Conservation (phyloP, 2,113 vertebrate genomes). For the Callospermophilus lateralis region DNA sequence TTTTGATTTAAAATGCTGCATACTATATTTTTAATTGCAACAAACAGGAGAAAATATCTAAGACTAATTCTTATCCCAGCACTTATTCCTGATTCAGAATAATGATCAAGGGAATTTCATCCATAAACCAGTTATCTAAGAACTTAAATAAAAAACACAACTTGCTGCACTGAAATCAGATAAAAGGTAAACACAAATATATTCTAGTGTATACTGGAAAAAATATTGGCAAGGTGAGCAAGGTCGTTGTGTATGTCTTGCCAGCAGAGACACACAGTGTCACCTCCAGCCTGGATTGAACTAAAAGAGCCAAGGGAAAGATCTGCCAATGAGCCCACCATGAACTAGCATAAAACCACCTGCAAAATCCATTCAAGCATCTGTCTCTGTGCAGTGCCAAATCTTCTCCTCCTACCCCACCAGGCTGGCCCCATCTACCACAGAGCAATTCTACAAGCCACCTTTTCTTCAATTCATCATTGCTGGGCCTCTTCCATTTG, state of each 20-base stretch:
- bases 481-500: background rate
- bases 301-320: conserved; percentile 62
- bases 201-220: background rate
- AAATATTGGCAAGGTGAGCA: conserved; percentile 45
- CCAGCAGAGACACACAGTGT: conserved; percentile 63
- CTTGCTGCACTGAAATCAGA: background rate
- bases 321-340: conserved; percentile 76
- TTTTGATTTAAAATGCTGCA: conserved; percentile 6
- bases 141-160: background rate
- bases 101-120: background rate
- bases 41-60: background rate
- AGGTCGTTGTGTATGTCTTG: conserved; percentile 43
- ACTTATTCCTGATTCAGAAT: background rate
- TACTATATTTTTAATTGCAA: conserved; percentile 20
- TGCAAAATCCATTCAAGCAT: conserved; percentile 77
- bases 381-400: conserved; percentile 77
- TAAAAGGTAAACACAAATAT: conserved; percentile 32
- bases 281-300: conserved; percentile 49
- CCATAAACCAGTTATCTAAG: background rate
- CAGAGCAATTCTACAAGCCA: background rate
- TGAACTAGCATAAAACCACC: conserved; percentile 73
- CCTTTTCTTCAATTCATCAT: conserved; percentile 21
- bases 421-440: background rate
- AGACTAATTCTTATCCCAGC: background rate
- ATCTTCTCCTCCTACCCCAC: conserved; percentile 8